phyloP scores from a whole-genome alignment of 2,888 invertebrate species.

The Protonemura montana region DNA sequence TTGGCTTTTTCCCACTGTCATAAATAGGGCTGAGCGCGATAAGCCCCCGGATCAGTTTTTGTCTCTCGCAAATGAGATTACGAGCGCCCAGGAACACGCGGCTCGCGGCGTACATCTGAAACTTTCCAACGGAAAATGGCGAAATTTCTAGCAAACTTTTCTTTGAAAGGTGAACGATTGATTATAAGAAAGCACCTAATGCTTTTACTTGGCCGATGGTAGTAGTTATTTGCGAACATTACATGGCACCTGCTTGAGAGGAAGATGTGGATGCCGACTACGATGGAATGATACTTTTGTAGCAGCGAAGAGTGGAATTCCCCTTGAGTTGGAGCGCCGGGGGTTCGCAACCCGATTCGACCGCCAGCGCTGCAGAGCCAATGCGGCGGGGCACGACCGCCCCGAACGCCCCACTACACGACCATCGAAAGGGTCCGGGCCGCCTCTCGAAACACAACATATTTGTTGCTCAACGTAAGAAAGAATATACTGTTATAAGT shows the following conservation, averaged over 20 bases:
- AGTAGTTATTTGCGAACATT: not conserved
- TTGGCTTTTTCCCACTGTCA: conserved; percentile 16
- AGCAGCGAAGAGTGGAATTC: not conserved
- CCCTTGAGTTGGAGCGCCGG: too few species aligned
- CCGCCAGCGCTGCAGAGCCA: too few species aligned
- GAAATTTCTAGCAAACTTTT: not conserved
- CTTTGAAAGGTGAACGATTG: not conserved
- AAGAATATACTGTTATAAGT: not conserved
- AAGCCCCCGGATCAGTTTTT: conserved; percentile 9
- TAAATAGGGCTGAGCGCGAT: not conserved
- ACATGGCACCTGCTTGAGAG: not conserved
- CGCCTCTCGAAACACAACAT: not conserved
- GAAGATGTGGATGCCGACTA: not conserved
- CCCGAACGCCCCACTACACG: not conserved
- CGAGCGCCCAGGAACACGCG: not conserved
- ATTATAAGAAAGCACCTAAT: not conserved
- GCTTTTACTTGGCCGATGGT: not conserved
- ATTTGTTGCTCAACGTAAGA: not conserved
- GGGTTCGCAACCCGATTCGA: too few species aligned
- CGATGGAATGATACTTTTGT: not conserved
- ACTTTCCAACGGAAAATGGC: not conserved
- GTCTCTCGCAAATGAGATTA: conserved; percentile 15
- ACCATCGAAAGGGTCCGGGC: not conserved
- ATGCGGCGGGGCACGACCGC: too few species aligned
- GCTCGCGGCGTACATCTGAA: not conserved